These are phyloP conservation scores for Dendrolimus houi DNA, from an alignment of 2,888 invertebrate genomes.

Conservation along the genomic window DNA sequence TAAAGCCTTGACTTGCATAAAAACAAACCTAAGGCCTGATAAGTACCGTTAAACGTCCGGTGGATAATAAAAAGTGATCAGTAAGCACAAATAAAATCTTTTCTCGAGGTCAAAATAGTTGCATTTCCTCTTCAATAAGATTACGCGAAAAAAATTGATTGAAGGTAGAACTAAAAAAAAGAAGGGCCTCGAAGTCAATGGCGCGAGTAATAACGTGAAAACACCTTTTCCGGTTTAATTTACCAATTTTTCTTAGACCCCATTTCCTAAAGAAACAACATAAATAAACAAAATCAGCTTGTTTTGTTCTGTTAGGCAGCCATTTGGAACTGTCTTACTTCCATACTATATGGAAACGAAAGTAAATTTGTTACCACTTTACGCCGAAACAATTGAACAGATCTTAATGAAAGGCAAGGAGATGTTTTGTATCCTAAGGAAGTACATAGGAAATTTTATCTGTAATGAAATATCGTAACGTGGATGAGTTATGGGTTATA, in stretches of 20 bases:
- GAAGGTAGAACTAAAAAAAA: constrained; percentile 14
- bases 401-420: too few relatives aligned
- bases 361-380: too few relatives aligned
- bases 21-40: neutral
- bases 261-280: neutral
- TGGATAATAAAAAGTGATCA: neutral
- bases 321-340: too few relatives aligned
- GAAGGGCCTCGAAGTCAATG: constrained; percentile 37
- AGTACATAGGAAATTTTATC: too few relatives aligned
- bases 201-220: constrained; percentile 36
- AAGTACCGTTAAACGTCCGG: neutral
- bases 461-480: too few relatives aligned
- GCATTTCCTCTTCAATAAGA: constrained; percentile 32
- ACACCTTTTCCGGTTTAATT: constrained; percentile 33
- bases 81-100: constrained; percentile 23
- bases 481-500: too few relatives aligned
- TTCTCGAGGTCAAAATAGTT: constrained; percentile 23
- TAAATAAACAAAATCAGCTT: neutral
- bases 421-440: too few relatives aligned
- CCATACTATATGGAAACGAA: too few relatives aligned
- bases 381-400: too few relatives aligned
- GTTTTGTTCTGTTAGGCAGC: too few relatives aligned
- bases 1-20: neutral
- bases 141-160: constrained; percentile 41
- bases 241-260: neutral